Evolutionary conservation across 2,888 invertebrate species (phyloP).

Genomic region (Ischnus inquisitorius): DNA sequence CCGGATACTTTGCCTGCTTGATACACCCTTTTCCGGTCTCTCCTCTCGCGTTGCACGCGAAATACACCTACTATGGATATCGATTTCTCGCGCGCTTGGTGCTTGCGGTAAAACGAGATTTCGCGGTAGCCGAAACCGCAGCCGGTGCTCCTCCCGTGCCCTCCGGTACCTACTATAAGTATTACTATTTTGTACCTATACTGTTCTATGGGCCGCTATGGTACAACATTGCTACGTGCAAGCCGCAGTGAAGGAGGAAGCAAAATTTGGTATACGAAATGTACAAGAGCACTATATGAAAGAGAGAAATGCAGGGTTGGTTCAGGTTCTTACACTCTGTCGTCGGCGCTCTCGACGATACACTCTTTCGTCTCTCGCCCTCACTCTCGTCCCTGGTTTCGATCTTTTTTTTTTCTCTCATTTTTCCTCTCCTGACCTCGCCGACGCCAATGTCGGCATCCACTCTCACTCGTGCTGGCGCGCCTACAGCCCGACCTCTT

Average conservation of each 20-base stretch:
- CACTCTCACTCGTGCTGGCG: constrained; percentile 71
- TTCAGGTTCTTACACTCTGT: constrained; percentile 54
- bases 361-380: constrained; percentile 12
- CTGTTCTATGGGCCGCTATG: neutral
- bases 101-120: constrained; percentile 63
- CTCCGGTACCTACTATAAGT: constrained; percentile 14
- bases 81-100: constrained; percentile 15
- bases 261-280: constrained; percentile 34
- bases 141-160: constrained; percentile 6
- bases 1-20: neutral
- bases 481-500: constrained; percentile 71
- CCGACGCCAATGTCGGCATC: constrained; percentile 68
- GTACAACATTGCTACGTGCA: constrained; percentile 15
- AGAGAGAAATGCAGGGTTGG: constrained; percentile 16
- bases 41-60: constrained; percentile 26
- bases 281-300: constrained; percentile 17
- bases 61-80: constrained; percentile 12
- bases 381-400: constrained; percentile 13
- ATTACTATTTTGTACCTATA: constrained; percentile 37
- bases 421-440: constrained; percentile 60
- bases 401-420: constrained; percentile 8
- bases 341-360: constrained; percentile 43
- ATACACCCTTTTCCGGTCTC: constrained; percentile 14
- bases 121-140: constrained; percentile 54
- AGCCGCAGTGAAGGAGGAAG: constrained; percentile 20